Conservation (phyloP, 2,888 invertebrate species). For the Matsumyia berberina region DNA sequence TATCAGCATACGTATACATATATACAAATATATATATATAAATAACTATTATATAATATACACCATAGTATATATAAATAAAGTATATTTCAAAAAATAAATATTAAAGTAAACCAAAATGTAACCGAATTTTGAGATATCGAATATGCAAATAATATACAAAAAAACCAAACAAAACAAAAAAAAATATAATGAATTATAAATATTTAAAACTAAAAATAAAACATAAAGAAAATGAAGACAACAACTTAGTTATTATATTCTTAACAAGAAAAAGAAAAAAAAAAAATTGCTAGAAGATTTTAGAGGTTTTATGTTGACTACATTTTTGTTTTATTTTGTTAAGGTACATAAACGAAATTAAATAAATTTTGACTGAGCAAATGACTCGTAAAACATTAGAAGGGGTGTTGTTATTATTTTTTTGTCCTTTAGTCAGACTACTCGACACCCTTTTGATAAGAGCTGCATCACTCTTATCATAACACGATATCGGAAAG, state of each 20-base stretch:
- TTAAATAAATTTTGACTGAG: conserved; percentile 82
- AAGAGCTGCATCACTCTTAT: background rate
- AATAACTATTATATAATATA: conserved; percentile 65
- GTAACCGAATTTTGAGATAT: conserved; percentile 75
- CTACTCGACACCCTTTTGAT: background rate
- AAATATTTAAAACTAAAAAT: conserved; percentile 70
- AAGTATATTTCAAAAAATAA: conserved; percentile 55
- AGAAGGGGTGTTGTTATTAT: conserved; percentile 60
- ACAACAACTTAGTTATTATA: conserved; percentile 70
- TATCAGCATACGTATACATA: conserved; percentile 75
- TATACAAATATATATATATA: conserved; percentile 42
- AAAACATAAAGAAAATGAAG: conserved; percentile 29
- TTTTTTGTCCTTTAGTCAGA: too few species aligned
- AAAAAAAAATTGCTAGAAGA: conserved; percentile 64
- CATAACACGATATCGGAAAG: too few species aligned
- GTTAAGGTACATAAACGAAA: conserved; percentile 73
- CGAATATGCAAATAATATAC: conserved; percentile 73
- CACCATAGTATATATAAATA: conserved; percentile 54
- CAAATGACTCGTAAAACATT: conserved; percentile 82
- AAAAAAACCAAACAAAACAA: too few species aligned
- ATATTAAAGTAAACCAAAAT: conserved; percentile 54
- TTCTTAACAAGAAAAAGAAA: conserved; percentile 52
- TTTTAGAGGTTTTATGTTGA: conserved; percentile 67
- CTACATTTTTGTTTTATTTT: conserved; percentile 59
- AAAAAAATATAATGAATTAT: conserved; percentile 58